These are phyloP conservation scores for Sphinx pinastri DNA, from an alignment of 2,888 invertebrate species.

Conservation along the genomic window DNA sequence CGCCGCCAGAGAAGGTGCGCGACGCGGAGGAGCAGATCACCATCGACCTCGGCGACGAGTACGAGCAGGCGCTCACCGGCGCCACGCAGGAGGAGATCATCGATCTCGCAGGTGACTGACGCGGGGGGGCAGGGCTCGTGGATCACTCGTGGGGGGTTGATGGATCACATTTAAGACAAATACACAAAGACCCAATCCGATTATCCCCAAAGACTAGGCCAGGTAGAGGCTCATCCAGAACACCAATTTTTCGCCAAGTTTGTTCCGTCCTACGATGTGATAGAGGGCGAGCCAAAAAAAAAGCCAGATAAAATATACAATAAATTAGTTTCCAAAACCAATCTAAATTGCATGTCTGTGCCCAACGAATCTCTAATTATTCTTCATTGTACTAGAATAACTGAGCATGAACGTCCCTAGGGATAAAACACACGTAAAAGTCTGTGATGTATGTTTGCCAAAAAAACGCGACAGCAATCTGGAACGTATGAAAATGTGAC, in stretches of 20 bases:
- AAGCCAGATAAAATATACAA: no score
- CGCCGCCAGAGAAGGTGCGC: slow-evolving; percentile 87
- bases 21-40: slow-evolving; percentile 96
- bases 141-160: no score
- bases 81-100: slow-evolving; percentile 99
- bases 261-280: no score
- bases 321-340: no score
- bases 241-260: no score
- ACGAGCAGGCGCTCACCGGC: slow-evolving; percentile 93
- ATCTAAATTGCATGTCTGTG: no score
- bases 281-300: no score
- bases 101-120: slow-evolving; percentile 95
- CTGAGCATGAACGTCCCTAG: not conserved
- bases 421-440: slow-evolving; percentile 34
- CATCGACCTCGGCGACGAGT: slow-evolving; percentile 96
- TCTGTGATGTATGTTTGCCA: slow-evolving; percentile 15
- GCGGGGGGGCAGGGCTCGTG: not conserved
- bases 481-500: slow-evolving; percentile 28
- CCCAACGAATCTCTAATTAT: not conserved
- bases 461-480: slow-evolving; percentile 24
- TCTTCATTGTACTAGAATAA: not conserved
- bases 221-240: no score
- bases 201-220: no score
- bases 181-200: no score
- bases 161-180: no score